A percentile compares a stretch with the other conserved stretches of the same genome.
Evolutionary conservation across 2,797 vertebrate genomes (phyloP).

Genomic region (Apogon talboti): DNA sequence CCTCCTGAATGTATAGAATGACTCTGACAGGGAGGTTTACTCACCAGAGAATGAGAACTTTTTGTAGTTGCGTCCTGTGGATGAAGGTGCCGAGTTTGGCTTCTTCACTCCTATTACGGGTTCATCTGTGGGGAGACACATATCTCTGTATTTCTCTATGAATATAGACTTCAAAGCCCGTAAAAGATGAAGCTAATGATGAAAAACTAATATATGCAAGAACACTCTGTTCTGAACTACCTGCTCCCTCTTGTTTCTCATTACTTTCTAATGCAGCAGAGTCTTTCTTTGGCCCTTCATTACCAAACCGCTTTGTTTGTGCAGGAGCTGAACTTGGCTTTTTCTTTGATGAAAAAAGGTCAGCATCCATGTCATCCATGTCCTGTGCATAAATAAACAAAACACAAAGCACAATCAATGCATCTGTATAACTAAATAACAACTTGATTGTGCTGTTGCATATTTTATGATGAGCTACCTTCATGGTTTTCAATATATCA

Average conservation of each 20-base stretch:
- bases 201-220: slow-evolving; percentile 40
- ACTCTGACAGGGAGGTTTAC: slow-evolving; percentile 3
- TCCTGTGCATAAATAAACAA: slow-evolving; percentile 73
- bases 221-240: slow-evolving; percentile 34
- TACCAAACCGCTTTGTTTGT: slow-evolving; percentile 70
- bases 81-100: slow-evolving; percentile 64
- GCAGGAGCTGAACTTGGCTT: slow-evolving; percentile 74
- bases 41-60: slow-evolving; percentile 87
- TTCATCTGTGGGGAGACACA: slow-evolving; percentile 66
- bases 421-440: neutral
- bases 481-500: slow-evolving; percentile 83
- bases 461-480: slow-evolving; percentile 71
- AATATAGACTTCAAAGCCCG: slow-evolving; percentile 39
- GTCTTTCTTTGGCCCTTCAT: slow-evolving; percentile 47
- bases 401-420: neutral
- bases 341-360: slow-evolving; percentile 83
- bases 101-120: slow-evolving; percentile 66
- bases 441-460: neutral
- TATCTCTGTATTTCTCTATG: slow-evolving; percentile 21
- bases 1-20: neutral
- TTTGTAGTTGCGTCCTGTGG: slow-evolving; percentile 69
- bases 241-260: slow-evolving; percentile 57
- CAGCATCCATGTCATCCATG: slow-evolving; percentile 89
- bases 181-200: slow-evolving; percentile 26
- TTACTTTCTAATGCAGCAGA: slow-evolving; percentile 41